phyloP scores from a whole-genome alignment of 2,797 vertebrate genomes.

The Platyrinchus mystaceus region DNA sequence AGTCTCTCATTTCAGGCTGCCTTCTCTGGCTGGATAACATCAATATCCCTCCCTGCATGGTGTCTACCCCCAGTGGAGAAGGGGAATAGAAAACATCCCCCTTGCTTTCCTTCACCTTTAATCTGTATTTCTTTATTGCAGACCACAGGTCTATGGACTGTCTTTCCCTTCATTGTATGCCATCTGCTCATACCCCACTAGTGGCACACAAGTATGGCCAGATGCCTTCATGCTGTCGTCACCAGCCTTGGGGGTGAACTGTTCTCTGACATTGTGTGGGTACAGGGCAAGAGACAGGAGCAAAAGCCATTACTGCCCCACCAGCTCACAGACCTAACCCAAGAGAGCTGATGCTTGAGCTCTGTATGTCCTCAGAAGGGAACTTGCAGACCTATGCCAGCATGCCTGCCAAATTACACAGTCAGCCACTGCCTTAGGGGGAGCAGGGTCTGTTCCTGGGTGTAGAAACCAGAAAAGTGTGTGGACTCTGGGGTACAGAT shows the following conservation, averaged over 20 bases:
- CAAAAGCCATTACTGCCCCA: neutral
- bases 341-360: accelerated
- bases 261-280: neutral
- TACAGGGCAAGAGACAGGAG: neutral
- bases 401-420: neutral
- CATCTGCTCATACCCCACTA: neutral
- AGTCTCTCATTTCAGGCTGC: neutral
- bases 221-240: neutral
- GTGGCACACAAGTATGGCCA: neutral
- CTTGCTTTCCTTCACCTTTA: neutral
- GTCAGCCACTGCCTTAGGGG: accelerated
- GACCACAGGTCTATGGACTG: neutral
- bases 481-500: neutral
- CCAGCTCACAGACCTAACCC: neutral
- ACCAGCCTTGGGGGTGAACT: neutral
- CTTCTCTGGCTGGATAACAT: neutral
- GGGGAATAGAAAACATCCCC: neutral
- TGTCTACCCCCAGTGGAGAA: neutral
- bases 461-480: neutral
- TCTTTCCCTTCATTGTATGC: neutral
- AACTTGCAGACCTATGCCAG: neutral
- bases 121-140: neutral
- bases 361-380: accelerated
- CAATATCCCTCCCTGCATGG: neutral
- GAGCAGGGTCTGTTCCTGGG: neutral